Evolutionary conservation across 1,140 invertebrate species (phyloP).

Genomic region (Linepithema humile): DNA sequence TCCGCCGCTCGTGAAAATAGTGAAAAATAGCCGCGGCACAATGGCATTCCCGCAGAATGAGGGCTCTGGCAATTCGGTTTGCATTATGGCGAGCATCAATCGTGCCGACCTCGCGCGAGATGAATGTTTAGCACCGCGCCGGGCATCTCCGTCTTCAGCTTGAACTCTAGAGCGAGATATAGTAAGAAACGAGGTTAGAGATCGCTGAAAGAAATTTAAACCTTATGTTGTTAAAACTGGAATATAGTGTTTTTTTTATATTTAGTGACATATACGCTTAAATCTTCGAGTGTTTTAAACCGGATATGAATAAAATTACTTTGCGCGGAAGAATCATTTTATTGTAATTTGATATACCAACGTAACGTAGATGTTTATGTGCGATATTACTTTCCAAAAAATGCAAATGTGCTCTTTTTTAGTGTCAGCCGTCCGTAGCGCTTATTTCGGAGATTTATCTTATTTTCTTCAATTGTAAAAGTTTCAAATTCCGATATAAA

Average conservation of each 20-base stretch:
- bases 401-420: neutral
- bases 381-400: neutral
- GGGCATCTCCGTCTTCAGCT: constrained; percentile 51
- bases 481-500: neutral
- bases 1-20: constrained; percentile 46
- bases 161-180: constrained; percentile 24
- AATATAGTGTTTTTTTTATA: neutral
- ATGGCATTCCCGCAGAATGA: constrained; percentile 49
- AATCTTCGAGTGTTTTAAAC: neutral
- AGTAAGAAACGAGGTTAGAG: constrained; percentile 34
- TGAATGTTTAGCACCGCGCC: constrained; percentile 69
- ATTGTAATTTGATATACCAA: neutral
- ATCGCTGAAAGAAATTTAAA: constrained; percentile 26
- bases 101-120: constrained; percentile 58
- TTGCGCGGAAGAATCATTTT: neutral
- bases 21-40: constrained; percentile 63
- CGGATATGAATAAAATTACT: neutral
- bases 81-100: constrained; percentile 73
- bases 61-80: constrained; percentile 69
- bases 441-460: neutral
- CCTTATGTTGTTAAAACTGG: neutral
- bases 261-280: too few relatives aligned
- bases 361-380: neutral
- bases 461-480: neutral
- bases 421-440: neutral